Base-by-base conservation (phyloP, 2,113 vertebrate species). In the Indicator indicator region DNA sequence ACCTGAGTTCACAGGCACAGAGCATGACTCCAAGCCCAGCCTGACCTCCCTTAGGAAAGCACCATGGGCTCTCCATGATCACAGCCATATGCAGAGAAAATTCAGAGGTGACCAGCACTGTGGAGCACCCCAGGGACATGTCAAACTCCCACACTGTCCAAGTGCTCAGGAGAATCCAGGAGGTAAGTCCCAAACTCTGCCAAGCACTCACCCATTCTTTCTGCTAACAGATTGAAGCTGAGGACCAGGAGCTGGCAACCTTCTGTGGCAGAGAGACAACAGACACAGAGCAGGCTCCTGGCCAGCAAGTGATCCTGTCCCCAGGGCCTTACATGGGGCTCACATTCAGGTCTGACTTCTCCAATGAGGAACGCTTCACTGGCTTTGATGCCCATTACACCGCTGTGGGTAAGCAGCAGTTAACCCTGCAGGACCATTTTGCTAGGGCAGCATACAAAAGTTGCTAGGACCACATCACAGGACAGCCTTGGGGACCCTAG, bases 341-440 rank as follows among this genome's bases (percentile, higher is more conserved):
- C 18, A 97, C 97, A 0, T 99, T 99, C 97, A 95, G 93, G 75
- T 99, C 99, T 0, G 99, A 99, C 97, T 99, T 99, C 97, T 99
- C 99, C 90, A 98, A 99, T 0, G 99, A 99, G 95, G 99, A 99
- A 48, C 97, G 98, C 23, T 99, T 98, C 97, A 98, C 98, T 0
- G 99, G 99, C 23, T 99, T 99, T 12, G 97, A 98, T 26, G 99
- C 99, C 12, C 99, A 99, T 95, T 99, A 99, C 96, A 98, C 98
- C 0, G 99, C 99, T 0, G 97, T 98, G 52, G 99, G 99, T 99
- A 97, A 98, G 98, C 95, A 81, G 12, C 5, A 1, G 8, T 28
- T 48, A 52, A 64, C 33, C 33, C 24, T 40, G 32, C 67, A 23
- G 55, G 59, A 60, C 50, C 17, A 20, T 20, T 12, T 67, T 67